phyloP scores from a whole-genome alignment of 2,113 vertebrate species.

The Spilogale gracilis region DNA sequence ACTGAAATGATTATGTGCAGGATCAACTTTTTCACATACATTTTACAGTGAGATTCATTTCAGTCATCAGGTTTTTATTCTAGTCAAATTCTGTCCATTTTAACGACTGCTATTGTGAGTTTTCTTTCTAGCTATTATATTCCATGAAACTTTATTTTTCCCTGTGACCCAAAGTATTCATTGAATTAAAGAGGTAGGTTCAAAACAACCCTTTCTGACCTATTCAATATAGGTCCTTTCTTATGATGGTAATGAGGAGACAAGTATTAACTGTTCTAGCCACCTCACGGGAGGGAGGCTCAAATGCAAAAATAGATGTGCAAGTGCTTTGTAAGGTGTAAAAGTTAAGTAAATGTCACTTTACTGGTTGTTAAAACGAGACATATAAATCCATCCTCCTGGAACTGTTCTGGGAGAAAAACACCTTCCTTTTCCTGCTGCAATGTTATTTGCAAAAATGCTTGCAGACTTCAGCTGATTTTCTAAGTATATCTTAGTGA shows the following conservation, averaged over 20 bases:
- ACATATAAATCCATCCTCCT: not conserved
- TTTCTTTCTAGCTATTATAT: slow-evolving; percentile 20
- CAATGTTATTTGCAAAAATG: slow-evolving; percentile 38
- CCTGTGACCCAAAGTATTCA: slow-evolving; percentile 5
- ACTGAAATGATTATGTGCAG: not conserved
- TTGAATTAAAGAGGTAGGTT: not conserved
- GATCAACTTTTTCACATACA: not conserved
- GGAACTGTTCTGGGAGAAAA: slow-evolving; percentile 1
- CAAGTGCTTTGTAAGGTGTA: not conserved
- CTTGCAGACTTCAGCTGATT: not conserved
- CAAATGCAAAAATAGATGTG: not conserved
- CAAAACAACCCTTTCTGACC: not conserved
- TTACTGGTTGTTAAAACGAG: slow-evolving; percentile 12
- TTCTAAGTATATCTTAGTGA: slow-evolving; percentile 40
- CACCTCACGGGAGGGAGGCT: not conserved
- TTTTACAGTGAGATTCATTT: slow-evolving; percentile 25
- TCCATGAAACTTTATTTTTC: not conserved
- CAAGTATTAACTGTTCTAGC: not conserved
- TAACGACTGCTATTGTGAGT: not conserved
- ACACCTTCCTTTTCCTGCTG: not conserved
- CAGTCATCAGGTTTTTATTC: slow-evolving; percentile 2
- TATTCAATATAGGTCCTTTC: not conserved
- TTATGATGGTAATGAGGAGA: not conserved
- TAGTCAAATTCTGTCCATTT: not conserved
- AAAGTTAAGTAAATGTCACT: slow-evolving; percentile 26